These are phyloP conservation scores for Porites cylindrica DNA, from an alignment of 92 coral and sea anemone species.

Conservation along the genomic window DNA sequence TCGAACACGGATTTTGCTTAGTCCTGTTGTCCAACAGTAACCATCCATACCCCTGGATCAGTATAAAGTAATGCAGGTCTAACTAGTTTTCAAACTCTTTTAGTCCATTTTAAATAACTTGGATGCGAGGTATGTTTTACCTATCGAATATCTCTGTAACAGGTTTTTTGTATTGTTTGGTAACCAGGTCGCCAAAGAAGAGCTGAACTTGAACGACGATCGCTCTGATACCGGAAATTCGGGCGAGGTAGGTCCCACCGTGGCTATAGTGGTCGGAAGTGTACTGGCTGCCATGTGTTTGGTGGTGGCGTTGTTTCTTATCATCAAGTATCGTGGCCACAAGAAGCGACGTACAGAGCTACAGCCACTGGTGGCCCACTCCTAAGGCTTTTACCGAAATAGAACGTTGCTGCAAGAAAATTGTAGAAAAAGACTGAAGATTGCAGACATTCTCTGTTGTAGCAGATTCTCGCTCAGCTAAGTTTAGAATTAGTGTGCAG, in stretches of 20 bases:
- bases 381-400: background rate
- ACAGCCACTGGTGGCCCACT: background rate
- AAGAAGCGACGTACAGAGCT: background rate
- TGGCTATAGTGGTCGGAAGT: slow-evolving; percentile 14
- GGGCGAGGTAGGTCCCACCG: slow-evolving; percentile 5
- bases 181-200: background rate
- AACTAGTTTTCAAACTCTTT: background rate
- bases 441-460: too few relatives aligned
- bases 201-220: background rate
- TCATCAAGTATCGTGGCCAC: background rate
- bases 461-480: too few relatives aligned
- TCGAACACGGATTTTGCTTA: too few relatives aligned
- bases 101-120: background rate
- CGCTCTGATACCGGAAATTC: slow-evolving; percentile 3
- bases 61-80: background rate
- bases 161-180: too few relatives aligned
- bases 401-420: too few relatives aligned
- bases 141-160: background rate
- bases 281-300: slow-evolving; percentile 31
- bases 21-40: too few relatives aligned
- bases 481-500: too few relatives aligned
- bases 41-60: too few relatives aligned
- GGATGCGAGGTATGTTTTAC: background rate
- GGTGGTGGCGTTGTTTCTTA: background rate
- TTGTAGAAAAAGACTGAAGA: too few relatives aligned